Percentiles rank a stretch among this genome's conserved stretches.
phyloP scores from a whole-genome alignment of 1,140 invertebrate species.

The Goniozus legneri region DNA sequence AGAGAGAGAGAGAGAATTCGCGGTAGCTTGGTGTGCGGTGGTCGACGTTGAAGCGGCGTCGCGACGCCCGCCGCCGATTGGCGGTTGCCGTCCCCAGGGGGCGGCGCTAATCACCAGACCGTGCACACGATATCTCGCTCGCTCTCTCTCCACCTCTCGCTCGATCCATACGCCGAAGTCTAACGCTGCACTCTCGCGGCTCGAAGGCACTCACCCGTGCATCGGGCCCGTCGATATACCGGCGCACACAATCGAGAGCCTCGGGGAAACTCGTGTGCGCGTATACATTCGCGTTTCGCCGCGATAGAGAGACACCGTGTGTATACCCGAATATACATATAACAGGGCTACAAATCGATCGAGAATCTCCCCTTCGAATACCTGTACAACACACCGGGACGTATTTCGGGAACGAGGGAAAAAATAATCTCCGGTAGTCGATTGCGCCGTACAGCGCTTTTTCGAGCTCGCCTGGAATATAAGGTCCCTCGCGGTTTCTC shows the following conservation, averaged over 20 bases:
- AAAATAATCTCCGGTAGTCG: too few relatives aligned
- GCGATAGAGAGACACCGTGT: too few relatives aligned
- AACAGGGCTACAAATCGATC: too few relatives aligned
- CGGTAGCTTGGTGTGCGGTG: constrained; percentile 37
- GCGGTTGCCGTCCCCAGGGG: constrained; percentile 51
- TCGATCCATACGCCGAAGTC: neutral
- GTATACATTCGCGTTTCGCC: neutral
- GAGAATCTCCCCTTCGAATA: too few relatives aligned
- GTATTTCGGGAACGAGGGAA: too few relatives aligned
- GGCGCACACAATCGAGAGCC: constrained; percentile 11
- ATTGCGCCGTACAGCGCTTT: too few relatives aligned
- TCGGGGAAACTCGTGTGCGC: constrained; percentile 5
- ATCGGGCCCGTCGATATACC: constrained; percentile 26
- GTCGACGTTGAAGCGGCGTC: constrained; percentile 46
- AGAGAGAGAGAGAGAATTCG: constrained; percentile 17
- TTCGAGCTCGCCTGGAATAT: too few relatives aligned
- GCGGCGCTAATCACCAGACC: constrained; percentile 55
- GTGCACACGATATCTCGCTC: constrained; percentile 39
- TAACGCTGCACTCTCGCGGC: constrained; percentile 35
- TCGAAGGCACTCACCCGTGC: constrained; percentile 45
- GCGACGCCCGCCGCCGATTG: constrained; percentile 52
- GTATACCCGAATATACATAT: constrained; percentile 7
- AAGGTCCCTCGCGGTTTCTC: constrained; percentile 9
- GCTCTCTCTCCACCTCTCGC: too few relatives aligned
- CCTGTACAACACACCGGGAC: too few relatives aligned